Conservation (phyloP, 2,888 invertebrate genomes). For the Andrena bicolor region DNA sequence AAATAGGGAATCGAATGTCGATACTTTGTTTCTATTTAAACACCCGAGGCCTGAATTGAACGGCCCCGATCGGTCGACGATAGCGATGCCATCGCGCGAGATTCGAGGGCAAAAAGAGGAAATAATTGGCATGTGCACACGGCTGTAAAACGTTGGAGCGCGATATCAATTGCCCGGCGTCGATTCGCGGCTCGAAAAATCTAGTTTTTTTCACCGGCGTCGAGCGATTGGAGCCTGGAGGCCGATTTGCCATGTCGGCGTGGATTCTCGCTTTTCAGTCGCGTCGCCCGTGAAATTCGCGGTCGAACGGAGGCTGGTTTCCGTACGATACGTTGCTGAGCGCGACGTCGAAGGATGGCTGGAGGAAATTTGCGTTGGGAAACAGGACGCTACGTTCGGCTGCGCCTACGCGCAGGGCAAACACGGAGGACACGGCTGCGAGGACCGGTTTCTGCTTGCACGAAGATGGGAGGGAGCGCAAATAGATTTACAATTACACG, state of each 20-base stretch:
- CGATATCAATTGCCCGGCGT: slow-evolving; percentile 5
- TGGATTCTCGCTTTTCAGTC: not conserved
- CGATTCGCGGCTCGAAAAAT: not conserved
- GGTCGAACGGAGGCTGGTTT: not conserved
- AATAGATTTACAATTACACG: slow-evolving; percentile 27
- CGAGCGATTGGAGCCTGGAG: not conserved
- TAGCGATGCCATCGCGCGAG: slow-evolving; percentile 14
- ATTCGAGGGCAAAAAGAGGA: not conserved
- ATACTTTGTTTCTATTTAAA: no score
- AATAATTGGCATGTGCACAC: slow-evolving; percentile 19
- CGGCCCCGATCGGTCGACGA: slow-evolving; percentile 1
- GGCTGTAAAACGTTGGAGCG: slow-evolving; percentile 22
- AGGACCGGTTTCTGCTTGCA: not conserved
- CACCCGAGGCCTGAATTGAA: not conserved
- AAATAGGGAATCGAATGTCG: no score
- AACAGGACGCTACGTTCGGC: slow-evolving; percentile 1
- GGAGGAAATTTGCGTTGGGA: slow-evolving; percentile 3
- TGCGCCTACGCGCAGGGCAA: not conserved
- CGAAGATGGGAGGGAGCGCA: slow-evolving; percentile 4
- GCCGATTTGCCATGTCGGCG: not conserved
- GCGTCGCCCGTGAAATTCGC: not conserved
- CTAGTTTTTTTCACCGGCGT: not conserved
- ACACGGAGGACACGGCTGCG: not conserved
- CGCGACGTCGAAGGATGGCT: not conserved
- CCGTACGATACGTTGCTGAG: not conserved